Base-by-base conservation (phyloP, 2,888 invertebrate genomes). In the Seira sanloemensis region DNA sequence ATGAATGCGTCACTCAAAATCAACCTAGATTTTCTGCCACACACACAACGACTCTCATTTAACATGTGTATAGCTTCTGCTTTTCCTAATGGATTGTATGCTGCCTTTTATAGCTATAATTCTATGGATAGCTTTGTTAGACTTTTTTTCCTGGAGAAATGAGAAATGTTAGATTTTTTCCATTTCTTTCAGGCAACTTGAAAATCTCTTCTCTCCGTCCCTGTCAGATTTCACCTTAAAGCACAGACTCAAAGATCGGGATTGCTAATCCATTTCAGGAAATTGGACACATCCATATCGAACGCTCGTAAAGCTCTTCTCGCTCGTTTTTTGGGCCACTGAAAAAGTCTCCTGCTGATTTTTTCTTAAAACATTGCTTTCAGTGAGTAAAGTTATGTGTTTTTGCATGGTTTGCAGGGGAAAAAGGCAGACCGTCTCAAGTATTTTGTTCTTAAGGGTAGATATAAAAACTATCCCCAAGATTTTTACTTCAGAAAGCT, bases 231-330 rank as follows among this genome's bases (percentile, higher is more conserved):
- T 84, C 83, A 86, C 86, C 86, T 85, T 86, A 78, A 84, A 78
- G 76, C 78, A 77, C 66, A 83, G 54, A 72, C 83, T 80, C 84
- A 73, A 71, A 84, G 82, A 86, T 87, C 82, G 78, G 50, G 84
- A 87, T 87, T 88, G 73, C 88, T 89, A 89, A 89, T 89, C 88
- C 88, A 88, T 89, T 89, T 86, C 87, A 87, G 88, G 88, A 89
- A 89, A 89, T 89, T 89, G 88, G 87, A 87, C 87, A 86, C 86
- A 87, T 88, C 86, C 87, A 88, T 88, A 58, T n/a, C 9, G 79
- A 86, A 79, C 80, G 81, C 84, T 88, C 86, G 85, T 87, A 87
- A 87, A 87, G 79, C 80, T 85, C 85, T 84, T 27, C 71, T 83
- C 65, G 78, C n/a, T 58, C 21, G 26, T 26, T 75, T 26, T 16